Evolutionary conservation across 1,140 invertebrate species (phyloP).

Genomic region (Hylaeus anthracinus): DNA sequence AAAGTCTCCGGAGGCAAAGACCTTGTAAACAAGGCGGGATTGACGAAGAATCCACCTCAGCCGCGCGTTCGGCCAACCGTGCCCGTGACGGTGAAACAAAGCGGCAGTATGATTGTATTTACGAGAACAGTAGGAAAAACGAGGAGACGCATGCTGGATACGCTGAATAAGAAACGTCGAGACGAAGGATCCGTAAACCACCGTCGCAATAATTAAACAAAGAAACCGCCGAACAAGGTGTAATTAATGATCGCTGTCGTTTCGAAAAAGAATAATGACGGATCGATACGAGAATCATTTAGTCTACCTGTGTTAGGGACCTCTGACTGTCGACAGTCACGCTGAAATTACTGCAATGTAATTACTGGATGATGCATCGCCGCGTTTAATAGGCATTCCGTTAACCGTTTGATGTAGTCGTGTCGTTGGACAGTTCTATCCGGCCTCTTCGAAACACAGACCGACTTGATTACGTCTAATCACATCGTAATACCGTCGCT

Average conservation of each 20-base stretch:
- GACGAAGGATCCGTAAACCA: neutral
- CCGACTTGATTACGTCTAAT: conserved; percentile 34
- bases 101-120: too few relatives aligned
- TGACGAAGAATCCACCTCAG: too few relatives aligned
- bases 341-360: conserved; percentile 26
- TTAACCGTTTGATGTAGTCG: conserved; percentile 35
- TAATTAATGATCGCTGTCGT: neutral
- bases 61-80: too few relatives aligned
- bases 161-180: too few relatives aligned
- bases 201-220: conserved; percentile 11
- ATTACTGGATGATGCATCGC: conserved; percentile 39
- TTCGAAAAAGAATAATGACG: neutral
- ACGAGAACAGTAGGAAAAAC: too few relatives aligned
- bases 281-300: neutral
- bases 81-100: too few relatives aligned
- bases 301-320: neutral
- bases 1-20: too few relatives aligned
- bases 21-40: too few relatives aligned
- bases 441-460: conserved; percentile 17
- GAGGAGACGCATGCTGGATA: too few relatives aligned
- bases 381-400: conserved; percentile 38
- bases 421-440: conserved; percentile 34
- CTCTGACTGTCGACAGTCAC: conserved; percentile 11
- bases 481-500: conserved; percentile 19
- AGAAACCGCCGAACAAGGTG: neutral